These are phyloP conservation scores for Bicyclus anynana DNA, from an alignment of 1,140 invertebrate genomes.

Conservation along the genomic window DNA sequence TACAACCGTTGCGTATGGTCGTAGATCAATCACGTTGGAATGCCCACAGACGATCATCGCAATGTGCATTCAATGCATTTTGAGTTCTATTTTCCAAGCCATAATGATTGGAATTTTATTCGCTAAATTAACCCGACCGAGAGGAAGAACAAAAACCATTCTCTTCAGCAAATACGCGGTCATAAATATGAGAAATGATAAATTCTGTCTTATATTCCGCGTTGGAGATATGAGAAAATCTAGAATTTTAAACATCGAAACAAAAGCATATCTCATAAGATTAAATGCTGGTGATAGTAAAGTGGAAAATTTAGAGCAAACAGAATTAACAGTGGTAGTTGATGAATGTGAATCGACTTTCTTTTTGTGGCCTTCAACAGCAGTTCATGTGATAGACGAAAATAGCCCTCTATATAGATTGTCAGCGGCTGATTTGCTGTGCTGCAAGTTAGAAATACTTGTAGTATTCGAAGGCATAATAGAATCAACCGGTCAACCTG, in stretches of 20 bases:
- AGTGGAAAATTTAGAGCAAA: slow-evolving; percentile 80
- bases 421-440: slow-evolving; percentile 88
- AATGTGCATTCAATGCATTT: slow-evolving; percentile 97
- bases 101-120: slow-evolving; percentile 87
- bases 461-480: slow-evolving; percentile 86
- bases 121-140: slow-evolving; percentile 95
- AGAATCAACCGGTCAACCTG: slow-evolving; percentile 83
- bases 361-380: slow-evolving; percentile 92
- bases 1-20: slow-evolving; percentile 90
- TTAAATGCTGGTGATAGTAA: slow-evolving; percentile 86
- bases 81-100: slow-evolving; percentile 92
- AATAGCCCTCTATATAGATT: slow-evolving; percentile 87
- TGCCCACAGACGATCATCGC: slow-evolving; percentile 96
- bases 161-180: slow-evolving; percentile 93
- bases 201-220: slow-evolving; percentile 92
- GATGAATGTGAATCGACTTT: slow-evolving; percentile 87
- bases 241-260: slow-evolving; percentile 92
- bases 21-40: slow-evolving; percentile 87
- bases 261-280: slow-evolving; percentile 87
- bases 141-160: slow-evolving; percentile 93
- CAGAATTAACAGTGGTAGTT: slow-evolving; percentile 84
- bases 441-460: slow-evolving; percentile 85
- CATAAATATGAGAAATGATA: slow-evolving; percentile 88
- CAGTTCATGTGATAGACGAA: slow-evolving; percentile 85
- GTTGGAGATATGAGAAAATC: slow-evolving; percentile 97